Evolutionary conservation across 2,888 invertebrate genomes (phyloP).

Genomic region (Pheosia tremula): DNA sequence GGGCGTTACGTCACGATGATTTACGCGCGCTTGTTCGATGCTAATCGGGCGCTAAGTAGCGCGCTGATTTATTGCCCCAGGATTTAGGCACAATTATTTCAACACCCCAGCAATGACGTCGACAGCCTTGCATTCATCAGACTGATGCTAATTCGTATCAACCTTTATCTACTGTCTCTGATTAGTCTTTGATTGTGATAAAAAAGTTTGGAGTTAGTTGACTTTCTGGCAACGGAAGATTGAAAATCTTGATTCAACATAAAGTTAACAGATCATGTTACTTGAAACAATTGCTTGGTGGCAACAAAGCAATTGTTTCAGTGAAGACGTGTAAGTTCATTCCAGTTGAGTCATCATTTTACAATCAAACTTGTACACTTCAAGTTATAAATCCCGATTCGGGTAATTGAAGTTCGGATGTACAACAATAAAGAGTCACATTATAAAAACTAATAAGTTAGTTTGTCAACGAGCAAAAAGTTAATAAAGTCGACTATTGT

Average conservation of each 20-base stretch:
- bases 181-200: constrained; percentile 33
- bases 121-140: constrained; percentile 38
- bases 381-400: constrained; percentile 46
- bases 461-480: constrained; percentile 51
- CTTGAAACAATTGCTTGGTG: not conserved
- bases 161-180: constrained; percentile 26
- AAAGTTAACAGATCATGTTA: no score
- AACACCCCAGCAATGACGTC: constrained; percentile 26
- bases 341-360: not conserved
- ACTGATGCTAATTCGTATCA: constrained; percentile 38
- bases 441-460: constrained; percentile 58
- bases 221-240: not conserved
- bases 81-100: constrained; percentile 70
- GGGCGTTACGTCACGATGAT: constrained; percentile 54
- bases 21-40: constrained; percentile 77
- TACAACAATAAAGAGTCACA: constrained; percentile 43
- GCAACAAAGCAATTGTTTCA: not conserved
- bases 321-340: not conserved
- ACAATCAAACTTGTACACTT: constrained; percentile 35
- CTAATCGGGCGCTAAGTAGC: constrained; percentile 77
- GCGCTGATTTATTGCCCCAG: constrained; percentile 58
- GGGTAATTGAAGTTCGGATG: constrained; percentile 47
- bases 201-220: not conserved
- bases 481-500: constrained; percentile 41
- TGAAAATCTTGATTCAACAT: no score